Evolutionary conservation across 2,113 vertebrate species (phyloP).

Genomic region (Pavo muticus): DNA sequence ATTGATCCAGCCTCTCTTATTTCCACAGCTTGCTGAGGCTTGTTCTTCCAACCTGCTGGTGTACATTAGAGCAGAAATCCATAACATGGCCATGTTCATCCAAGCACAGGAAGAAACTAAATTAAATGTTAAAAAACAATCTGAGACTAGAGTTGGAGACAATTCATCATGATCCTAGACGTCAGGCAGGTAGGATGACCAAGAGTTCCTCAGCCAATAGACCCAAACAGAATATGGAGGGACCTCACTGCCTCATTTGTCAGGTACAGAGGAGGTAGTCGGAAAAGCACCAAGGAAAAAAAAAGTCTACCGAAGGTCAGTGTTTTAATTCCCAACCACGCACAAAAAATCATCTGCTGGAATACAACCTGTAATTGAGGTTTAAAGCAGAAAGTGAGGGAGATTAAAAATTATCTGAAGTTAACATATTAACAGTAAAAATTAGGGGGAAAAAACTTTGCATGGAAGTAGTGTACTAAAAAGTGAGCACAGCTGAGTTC

Average conservation of each 20-base stretch:
- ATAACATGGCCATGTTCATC: constrained; percentile 98
- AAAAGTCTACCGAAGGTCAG: constrained; percentile 83
- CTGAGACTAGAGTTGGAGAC: constrained; percentile 92
- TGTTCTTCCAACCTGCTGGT: constrained; percentile 93
- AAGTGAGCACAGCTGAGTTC: neutral
- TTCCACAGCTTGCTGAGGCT: constrained; percentile 93
- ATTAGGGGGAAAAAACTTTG: constrained; percentile 32
- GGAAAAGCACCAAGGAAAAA: constrained; percentile 80
- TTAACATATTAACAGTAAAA: constrained; percentile 55
- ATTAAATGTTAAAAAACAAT: constrained; percentile 99
- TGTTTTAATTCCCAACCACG: constrained; percentile 69
- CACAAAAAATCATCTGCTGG: constrained; percentile 69
- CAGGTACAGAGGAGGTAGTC: constrained; percentile 79
- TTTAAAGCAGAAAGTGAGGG: neutral
- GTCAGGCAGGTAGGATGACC: constrained; percentile 89
- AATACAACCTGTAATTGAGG: constrained; percentile 69
- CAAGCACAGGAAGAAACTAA: constrained; percentile 99
- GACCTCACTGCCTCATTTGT: constrained; percentile 81
- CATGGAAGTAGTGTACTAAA: neutral
- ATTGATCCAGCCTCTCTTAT: constrained; percentile 97
- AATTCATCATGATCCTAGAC: constrained; percentile 97
- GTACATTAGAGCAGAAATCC: constrained; percentile 99
- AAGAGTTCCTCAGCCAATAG: constrained; percentile 84
- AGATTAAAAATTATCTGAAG: constrained; percentile 45
- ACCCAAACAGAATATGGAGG: constrained; percentile 80